Evolutionary conservation across 1,140 invertebrate genomes (phyloP), one percentile per base, ranked within the genome.

Genomic region (Zaprionus taronus): DNA sequence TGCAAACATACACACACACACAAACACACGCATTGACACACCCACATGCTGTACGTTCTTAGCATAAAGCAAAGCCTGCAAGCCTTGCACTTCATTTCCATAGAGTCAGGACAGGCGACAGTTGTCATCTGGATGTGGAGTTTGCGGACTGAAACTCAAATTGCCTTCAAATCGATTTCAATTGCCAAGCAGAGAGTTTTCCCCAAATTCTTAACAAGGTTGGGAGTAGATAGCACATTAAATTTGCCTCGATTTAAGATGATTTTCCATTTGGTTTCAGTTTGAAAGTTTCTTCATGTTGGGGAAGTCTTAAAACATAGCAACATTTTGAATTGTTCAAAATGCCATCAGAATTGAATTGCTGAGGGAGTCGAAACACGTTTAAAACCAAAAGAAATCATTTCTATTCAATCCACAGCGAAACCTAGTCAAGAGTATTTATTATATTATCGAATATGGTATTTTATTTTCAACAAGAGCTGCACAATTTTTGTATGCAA

Each of bases 31-130:
- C 14, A 17, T 7, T 47, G 41, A 12, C 26, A 57, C 15, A 47
- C 31, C 31, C 28, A 62, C 17, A 62, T 62, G 53, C 47, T 20
- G 17, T 34, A 61, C 26, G 57, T 69, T 58, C 34, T 62, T 64
- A 58, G 66, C 44, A 65, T 72, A 76, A 60, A 64, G 36, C 36
- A 63, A 75, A 62, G 38, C 62, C 66, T 70, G 67, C 49, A 34
- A 75, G 51, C 66, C 72, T 75, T 75, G 72, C 72, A 75, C 72
- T 75, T 75, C 72, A 75, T 75, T 75, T 75, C 72, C 72, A 75
- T 75, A 75, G 67, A 28, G 49, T 7, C 51, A 62, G 65, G 47
- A 47, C 15, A 61, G 58, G 26, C 22, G 49, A 51, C 28, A 41
- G 31, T 55, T 75, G 72, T 44, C 72, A 70, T 51, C 51, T 74